These are phyloP conservation scores for Anthonomus grandis DNA, from an alignment of 1,140 invertebrate genomes.

Conservation along the genomic window DNA sequence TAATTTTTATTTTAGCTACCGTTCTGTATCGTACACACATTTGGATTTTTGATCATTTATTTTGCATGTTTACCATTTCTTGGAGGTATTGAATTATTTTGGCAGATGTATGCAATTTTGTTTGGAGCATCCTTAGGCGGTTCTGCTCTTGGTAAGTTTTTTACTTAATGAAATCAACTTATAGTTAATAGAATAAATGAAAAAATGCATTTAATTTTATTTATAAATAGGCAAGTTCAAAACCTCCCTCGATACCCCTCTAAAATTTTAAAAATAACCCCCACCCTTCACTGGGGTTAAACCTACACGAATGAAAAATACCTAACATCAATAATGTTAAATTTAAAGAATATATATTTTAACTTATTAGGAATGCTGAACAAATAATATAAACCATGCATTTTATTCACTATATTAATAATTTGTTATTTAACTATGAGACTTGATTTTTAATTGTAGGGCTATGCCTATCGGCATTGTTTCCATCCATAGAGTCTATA, in stretches of 20 bases:
- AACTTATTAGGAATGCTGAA: no score
- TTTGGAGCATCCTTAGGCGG: conserved; percentile 26
- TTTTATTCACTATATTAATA: no score
- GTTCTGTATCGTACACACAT: conserved; percentile 12
- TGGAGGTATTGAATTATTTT: conserved; percentile 22
- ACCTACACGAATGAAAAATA: no score
- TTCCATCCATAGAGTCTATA: conserved; percentile 30
- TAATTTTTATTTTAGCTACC: conserved; percentile 30
- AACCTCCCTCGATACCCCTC: no score
- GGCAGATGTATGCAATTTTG: conserved; percentile 25
- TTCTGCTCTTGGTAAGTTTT: conserved; percentile 27
- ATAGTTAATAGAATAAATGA: not conserved
- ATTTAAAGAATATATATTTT: not conserved
- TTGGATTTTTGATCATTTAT: conserved; percentile 24
- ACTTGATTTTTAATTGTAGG: conserved; percentile 23
- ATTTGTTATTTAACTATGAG: no score
- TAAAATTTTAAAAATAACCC: no score
- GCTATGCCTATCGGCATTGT: conserved; percentile 32
- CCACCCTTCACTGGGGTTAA: no score
- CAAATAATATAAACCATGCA: no score
- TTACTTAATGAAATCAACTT: not conserved
- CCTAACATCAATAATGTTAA: not conserved
- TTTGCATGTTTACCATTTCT: conserved; percentile 26
- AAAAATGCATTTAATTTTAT: not conserved
- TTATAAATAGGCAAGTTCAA: no score